A percentile compares a stretch with the other conserved stretches of the same genome.
phyloP scores from a whole-genome alignment of 2,113 vertebrate genomes.

The Salvator merianae region DNA sequence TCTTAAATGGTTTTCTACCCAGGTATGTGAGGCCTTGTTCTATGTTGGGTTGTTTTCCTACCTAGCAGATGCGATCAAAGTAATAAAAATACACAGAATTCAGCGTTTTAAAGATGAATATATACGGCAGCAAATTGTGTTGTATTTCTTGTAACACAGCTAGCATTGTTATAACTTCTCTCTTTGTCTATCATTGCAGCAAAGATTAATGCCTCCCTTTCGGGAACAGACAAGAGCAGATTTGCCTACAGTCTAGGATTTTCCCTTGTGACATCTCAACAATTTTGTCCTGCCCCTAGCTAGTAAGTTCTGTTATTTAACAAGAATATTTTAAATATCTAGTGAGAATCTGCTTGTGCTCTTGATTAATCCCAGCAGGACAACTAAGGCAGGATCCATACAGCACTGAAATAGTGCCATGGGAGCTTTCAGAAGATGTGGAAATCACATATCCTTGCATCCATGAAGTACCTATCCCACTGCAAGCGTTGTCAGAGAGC shows the following conservation, averaged over 20 bases:
- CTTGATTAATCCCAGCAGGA: slow-evolving; percentile 18
- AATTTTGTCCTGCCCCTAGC: slow-evolving; percentile 17
- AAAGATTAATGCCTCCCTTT: slow-evolving; percentile 39
- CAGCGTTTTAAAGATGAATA: neutral
- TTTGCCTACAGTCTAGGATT: slow-evolving; percentile 54
- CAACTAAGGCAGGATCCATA: no score
- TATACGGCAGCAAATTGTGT: slow-evolving; percentile 36
- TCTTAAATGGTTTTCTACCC: slow-evolving; percentile 48
- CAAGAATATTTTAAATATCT: slow-evolving; percentile 28
- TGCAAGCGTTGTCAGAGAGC: no score
- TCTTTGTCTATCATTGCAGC: slow-evolving; percentile 20
- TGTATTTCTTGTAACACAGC: neutral
- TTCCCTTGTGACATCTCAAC: slow-evolving; percentile 37
- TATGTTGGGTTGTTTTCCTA: slow-evolving; percentile 52
- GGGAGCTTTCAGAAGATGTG: no score
- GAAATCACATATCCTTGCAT: no score
- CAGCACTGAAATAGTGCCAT: no score
- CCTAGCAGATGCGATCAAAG: slow-evolving; percentile 20
- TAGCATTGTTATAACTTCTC: neutral
- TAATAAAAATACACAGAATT: neutral
- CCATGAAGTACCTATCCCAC: no score
- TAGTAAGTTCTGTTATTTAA: slow-evolving; percentile 3
- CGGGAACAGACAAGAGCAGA: slow-evolving; percentile 6
- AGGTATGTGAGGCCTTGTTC: slow-evolving; percentile 14
- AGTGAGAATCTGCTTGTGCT: slow-evolving; percentile 34